Conservation (phyloP, 2,797 vertebrate species). For the Phalanger gymnotis region DNA sequence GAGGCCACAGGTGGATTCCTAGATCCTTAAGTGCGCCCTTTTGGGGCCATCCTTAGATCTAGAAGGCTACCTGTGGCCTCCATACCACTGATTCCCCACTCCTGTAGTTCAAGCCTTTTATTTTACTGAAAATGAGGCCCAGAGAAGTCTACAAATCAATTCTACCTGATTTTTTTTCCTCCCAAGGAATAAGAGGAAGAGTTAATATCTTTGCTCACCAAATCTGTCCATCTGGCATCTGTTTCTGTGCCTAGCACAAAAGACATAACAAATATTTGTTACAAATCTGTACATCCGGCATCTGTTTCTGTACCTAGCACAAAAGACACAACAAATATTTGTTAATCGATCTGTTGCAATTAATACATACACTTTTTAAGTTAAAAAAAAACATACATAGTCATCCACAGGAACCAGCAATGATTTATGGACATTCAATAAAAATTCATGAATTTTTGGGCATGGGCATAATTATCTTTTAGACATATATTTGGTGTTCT, state of each 20-base stretch:
- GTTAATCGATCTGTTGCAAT: conserved; percentile 9
- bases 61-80: too few relatives aligned
- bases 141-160: not conserved
- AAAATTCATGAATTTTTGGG: conserved; percentile 44
- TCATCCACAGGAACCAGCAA: conserved; percentile 46
- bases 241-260: not conserved
- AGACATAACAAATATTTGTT: not conserved
- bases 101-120: not conserved
- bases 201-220: conserved; percentile 55
- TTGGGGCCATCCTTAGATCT: too few relatives aligned
- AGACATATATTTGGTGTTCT: conserved; percentile 47
- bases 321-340: not conserved
- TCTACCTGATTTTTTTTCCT: not conserved
- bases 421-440: conserved; percentile 61
- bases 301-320: not conserved
- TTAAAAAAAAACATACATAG: conserved; percentile 33
- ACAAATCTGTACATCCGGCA: conserved; percentile 60
- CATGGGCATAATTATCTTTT: conserved; percentile 52
- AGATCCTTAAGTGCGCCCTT: too few relatives aligned
- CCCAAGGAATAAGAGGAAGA: conserved; percentile 8
- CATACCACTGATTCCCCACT: too few relatives aligned
- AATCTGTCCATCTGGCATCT: conserved; percentile 60
- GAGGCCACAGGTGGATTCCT: too few relatives aligned
- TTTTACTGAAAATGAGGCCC: not conserved
- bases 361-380: conserved; percentile 51